Base-by-base conservation (phyloP, 92 coral and sea anemone species). In the Hydrozoanthus gracilis region DNA sequence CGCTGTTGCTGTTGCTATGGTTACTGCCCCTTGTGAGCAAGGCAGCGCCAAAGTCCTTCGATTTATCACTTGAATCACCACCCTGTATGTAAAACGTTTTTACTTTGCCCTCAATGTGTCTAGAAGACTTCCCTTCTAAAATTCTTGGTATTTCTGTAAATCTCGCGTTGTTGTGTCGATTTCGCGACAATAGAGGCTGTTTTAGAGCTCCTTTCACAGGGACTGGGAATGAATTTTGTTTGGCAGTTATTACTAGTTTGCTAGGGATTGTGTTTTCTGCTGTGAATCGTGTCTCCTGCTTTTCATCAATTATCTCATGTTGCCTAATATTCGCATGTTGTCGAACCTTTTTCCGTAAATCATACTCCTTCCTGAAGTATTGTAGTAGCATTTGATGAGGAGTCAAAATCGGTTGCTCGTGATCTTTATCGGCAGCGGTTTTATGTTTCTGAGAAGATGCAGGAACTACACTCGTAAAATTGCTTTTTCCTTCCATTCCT, bases 311-410 rank as follows among this genome's bases (percentile, higher is more conserved):
- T 13, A 6, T 4, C 6, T 58, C 44, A 13, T 20, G 39, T 62
- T 44, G 68, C 6, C 27, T 9, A 4, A 35, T 60, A 5, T 16
- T 10, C 5, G 69, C 5, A 15, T 78, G 49, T 3, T 49, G 50
- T 48, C 54, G 8, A 5, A 17, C 17, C 3, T 18, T 64, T 67
- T 80, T 44, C 3, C 75, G 85, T 18, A 80, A 48, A 7, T 80
- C 74, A 6, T 80, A 12, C 79, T 94, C 98, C 65, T 91, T 93
- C 56, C 86, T 84, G 51, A 94, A 94, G 82, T 94, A 94, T 13
- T 86, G 88, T 90, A 94, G 56, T 8, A 94, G 86, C 51, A 94
- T 75, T 72, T 88, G 91, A 65, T 83, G 89, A 39, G 93, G 83
- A 48, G 72, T 83, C 3, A 88, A 79, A 66, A 27, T 27, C 39